Evolutionary conservation across 2,113 vertebrate genomes (phyloP), one percentile per base, ranked within the genome.

Genomic region (Corvus cornix): DNA sequence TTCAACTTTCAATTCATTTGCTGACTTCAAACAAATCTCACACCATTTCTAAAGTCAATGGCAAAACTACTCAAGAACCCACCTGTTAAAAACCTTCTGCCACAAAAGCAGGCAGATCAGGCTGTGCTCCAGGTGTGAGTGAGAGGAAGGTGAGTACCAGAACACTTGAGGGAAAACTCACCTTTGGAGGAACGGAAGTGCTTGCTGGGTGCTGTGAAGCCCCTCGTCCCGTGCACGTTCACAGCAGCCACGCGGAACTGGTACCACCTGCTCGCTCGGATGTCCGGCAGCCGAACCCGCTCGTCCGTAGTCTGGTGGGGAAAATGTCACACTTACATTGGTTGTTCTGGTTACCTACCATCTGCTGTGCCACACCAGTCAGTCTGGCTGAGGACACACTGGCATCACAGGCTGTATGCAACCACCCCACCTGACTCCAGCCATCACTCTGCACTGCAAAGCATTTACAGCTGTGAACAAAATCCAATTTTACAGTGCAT

Each of bases 181-280:
- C 99, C 99, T 99, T 98, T 98, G 6, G 98, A 98, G 37, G 99
- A 99, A 78, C 98, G 98, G 98, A 99, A 99, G 97, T 99, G 99
- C 79, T 99, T 99, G 98, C 99, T 99, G 93, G 99, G 99, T 2
- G 99, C 98, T 0, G 99, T 99, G 98, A 99, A 99, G 78, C 99
- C 99, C 9, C 99, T 98, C 1, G 99, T 99, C 63, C 99, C 99
- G 1, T 99, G 99, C 46, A 99, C 98, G 3, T 99, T 99, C 73
- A 99, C 98, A 1, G 99, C 99, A 0, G 99, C 99, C 94, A 99
- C 99, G 3, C 99, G 98, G 98, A 99, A 99, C 98, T 99, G 99
- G 98, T 99, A 99, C 99, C 99, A 99, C 84, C 99, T 96, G 98
- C 98, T 99, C 8, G 99, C 98, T 53, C 99, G 98, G 89, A 98